Percentiles rank a stretch among this genome's conserved stretches.
phyloP scores from a whole-genome alignment of 2,888 invertebrate genomes.

The Phasia obesa region DNA sequence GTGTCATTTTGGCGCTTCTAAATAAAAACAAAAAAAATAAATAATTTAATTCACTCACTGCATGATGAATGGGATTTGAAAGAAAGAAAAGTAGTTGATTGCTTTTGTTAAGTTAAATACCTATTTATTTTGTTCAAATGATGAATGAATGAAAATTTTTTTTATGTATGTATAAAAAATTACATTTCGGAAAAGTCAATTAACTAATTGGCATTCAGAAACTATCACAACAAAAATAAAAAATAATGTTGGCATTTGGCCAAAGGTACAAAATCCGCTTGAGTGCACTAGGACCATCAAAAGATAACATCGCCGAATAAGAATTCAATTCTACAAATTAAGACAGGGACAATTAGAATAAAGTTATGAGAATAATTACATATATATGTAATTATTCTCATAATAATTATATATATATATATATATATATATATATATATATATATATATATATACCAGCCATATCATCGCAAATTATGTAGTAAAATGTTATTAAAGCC shows the following conservation, averaged over 20 bases:
- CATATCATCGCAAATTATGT: too few relatives aligned
- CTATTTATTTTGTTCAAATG: conserved; percentile 45
- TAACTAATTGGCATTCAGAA: conserved; percentile 30
- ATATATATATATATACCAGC: too few relatives aligned
- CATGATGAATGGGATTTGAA: conserved; percentile 70
- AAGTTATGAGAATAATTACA: too few relatives aligned
- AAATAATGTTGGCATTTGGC: conserved; percentile 36
- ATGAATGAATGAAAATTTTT: conserved; percentile 64
- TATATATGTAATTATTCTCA: too few relatives aligned
- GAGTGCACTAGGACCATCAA: neutral
- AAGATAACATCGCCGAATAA: neutral
- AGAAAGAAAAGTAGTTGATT: conserved; percentile 28
- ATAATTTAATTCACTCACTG: conserved; percentile 71
- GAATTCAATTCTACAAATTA: neutral
- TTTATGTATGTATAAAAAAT: conserved; percentile 6
- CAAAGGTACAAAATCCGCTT: conserved; percentile 39
- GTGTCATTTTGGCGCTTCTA: conserved; percentile 69
- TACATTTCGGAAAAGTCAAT: conserved; percentile 54
- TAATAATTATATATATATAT: too few relatives aligned
- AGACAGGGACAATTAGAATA: neutral
- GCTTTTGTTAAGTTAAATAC: conserved; percentile 11
- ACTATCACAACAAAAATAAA: neutral
- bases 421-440: too few relatives aligned
- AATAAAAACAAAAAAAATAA: conserved; percentile 38
- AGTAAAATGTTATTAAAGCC: too few relatives aligned